These are phyloP conservation scores for Aselliscus stoliczkanus DNA, from an alignment of 2,797 vertebrate species.

Conservation along the genomic window DNA sequence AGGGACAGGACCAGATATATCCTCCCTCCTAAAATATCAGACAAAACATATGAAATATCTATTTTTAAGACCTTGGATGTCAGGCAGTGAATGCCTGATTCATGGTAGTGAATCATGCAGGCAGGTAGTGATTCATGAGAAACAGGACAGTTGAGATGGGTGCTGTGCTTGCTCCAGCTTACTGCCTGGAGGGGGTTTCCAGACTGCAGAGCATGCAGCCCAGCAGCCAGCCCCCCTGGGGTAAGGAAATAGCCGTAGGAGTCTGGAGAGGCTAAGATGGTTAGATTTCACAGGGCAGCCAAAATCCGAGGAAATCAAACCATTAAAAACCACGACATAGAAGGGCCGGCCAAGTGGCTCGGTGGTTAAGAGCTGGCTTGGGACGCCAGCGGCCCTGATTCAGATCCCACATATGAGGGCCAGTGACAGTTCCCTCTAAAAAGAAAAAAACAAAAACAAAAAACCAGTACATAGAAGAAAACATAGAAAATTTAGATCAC, in stretches of 20 bases:
- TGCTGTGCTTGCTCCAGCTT: neutral
- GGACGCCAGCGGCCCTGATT: too few species aligned
- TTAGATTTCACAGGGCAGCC: neutral
- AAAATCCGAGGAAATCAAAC: neutral
- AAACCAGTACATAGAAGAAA: too few species aligned
- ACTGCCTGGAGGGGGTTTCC: neutral
- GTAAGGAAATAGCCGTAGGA: neutral
- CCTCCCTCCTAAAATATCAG: neutral
- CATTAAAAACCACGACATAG: neutral
- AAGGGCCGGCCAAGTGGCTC: too few species aligned
- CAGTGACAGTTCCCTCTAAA: too few species aligned
- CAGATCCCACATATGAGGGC: too few species aligned
- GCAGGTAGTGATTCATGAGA: too few species aligned
- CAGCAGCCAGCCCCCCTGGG: neutral
- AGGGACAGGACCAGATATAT: neutral
- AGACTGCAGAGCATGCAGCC: neutral
- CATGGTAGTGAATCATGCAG: too few species aligned
- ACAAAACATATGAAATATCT: neutral
- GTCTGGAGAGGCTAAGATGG: neutral
- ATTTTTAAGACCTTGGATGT: neutral
- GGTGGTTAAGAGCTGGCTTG: too few species aligned
- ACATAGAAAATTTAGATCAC: neutral
- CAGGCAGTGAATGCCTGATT: neutral
- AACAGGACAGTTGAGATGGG: neutral
- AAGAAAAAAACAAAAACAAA: too few species aligned